These are phyloP conservation scores for Dicaeum eximium DNA, from an alignment of 2,113 vertebrate genomes.

Conservation along the genomic window DNA sequence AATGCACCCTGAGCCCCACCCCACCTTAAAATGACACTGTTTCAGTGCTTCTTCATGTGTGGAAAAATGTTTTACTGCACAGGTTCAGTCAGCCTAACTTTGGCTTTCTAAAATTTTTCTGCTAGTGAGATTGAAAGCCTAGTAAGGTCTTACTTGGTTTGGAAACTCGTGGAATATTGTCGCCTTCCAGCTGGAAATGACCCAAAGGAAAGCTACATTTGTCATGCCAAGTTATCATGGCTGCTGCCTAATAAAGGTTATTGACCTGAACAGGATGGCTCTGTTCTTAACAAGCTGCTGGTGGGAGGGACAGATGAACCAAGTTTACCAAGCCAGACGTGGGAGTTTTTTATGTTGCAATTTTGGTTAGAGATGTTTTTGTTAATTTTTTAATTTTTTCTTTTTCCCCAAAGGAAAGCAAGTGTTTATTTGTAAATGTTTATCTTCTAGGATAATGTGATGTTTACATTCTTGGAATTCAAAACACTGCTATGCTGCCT, in stretches of 20 bases:
- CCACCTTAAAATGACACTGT: background rate
- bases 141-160: background rate
- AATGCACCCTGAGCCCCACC: background rate
- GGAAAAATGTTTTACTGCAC: background rate
- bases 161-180: background rate
- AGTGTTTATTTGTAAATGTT: slow-evolving; percentile 16
- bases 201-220: background rate
- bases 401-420: background rate
- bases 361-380: background rate
- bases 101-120: background rate
- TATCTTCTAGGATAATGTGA: background rate
- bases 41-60: background rate
- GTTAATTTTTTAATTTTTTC: background rate
- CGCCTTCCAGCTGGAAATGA: background rate
- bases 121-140: background rate
- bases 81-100: background rate
- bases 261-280: background rate
- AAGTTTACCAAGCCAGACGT: background rate
- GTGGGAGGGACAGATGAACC: background rate
- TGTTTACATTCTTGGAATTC: background rate
- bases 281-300: background rate
- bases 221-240: background rate
- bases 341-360: background rate
- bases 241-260: background rate
- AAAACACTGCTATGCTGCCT: background rate